Conservation (phyloP, 2,113 vertebrate genomes). For the Plotosus lineatus region DNA sequence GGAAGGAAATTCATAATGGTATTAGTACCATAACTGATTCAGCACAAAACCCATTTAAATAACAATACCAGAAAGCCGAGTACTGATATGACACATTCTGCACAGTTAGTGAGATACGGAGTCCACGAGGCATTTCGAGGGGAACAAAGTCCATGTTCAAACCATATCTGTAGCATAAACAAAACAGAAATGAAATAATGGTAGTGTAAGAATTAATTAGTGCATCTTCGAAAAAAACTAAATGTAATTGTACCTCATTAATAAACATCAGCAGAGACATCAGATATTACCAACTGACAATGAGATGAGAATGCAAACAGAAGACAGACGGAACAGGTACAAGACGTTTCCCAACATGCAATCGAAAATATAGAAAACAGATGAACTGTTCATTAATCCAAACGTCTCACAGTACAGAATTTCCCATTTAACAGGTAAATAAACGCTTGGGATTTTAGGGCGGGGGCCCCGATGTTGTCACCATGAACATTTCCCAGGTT, state of each 20-base stretch:
- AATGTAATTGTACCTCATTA: conserved; percentile 28
- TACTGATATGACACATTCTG: background rate
- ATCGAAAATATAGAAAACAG: background rate
- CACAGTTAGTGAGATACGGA: too few species aligned
- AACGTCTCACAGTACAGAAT: conserved; percentile 20
- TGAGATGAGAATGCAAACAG: background rate
- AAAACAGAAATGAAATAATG: conserved; percentile 8
- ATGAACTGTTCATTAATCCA: background rate
- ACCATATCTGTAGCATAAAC: conserved; percentile 1
- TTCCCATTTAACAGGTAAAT: conserved; percentile 34
- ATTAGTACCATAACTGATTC: conserved; percentile 28
- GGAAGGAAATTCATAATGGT: background rate
- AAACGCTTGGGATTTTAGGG: conserved; percentile 17
- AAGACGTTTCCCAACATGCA: background rate
- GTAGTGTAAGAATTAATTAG: background rate
- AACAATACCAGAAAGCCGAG: background rate
- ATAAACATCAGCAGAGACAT: background rate
- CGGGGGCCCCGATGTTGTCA: background rate
- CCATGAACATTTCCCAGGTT: conserved; percentile 2
- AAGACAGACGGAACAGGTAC: background rate
- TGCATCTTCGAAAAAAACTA: background rate
- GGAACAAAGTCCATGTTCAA: background rate
- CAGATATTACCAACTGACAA: background rate
- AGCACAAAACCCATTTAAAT: background rate
- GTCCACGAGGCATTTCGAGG: background rate